Base-by-base conservation (phyloP, 2,888 invertebrate species). In the Dicycla oo region DNA sequence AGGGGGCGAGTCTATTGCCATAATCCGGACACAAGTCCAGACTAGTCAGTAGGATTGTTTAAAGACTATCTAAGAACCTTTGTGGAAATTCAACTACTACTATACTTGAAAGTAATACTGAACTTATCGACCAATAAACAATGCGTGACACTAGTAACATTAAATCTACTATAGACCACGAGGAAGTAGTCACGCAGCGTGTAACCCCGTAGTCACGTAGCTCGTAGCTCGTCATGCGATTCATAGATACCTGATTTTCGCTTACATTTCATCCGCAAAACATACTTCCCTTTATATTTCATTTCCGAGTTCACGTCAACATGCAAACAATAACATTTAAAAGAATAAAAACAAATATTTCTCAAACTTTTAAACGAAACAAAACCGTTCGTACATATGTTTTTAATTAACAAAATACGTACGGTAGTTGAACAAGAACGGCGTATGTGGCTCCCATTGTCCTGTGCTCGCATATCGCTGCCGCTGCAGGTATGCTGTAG, bases 351-450 rank as follows among this genome's bases (percentile, higher is more conserved):
- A 60, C n/a, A 49, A 61, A 67, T 53, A 51, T 26, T 20, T 80
- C 64, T 68, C 20, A 47, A 71, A 80, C 62, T 69, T 74, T 80
- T n/a, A 10, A 53, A 70, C 53, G 57, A 71, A 75, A 70, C 62
- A 23, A 53, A 69, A 69, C 68, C 13, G 20, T 40, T 62, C 26
- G 30, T 64, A 54, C 40, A 51, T 56, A 47, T 57, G 53, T 67
- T 80, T 80, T 80, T 83, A 75, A 78, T 84, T 69, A 81, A 73
- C 73, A 78, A 73, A 83, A 78, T 75, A 76, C 69, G 58, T 75
- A 76, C 69, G 58, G 68, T 45, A 72, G 72, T 83, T 83, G 64
- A 71, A 77, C 82, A 84, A 79, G 68, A 65, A 51, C 53, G 30
- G 43, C 51, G 65, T 53, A 75, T 82, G 65, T 74, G 68, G 45